A percentile compares a stretch with the other conserved stretches of the same genome.
Conservation (phyloP, 2,888 invertebrate genomes). For the Ceriagrion tenellum region DNA sequence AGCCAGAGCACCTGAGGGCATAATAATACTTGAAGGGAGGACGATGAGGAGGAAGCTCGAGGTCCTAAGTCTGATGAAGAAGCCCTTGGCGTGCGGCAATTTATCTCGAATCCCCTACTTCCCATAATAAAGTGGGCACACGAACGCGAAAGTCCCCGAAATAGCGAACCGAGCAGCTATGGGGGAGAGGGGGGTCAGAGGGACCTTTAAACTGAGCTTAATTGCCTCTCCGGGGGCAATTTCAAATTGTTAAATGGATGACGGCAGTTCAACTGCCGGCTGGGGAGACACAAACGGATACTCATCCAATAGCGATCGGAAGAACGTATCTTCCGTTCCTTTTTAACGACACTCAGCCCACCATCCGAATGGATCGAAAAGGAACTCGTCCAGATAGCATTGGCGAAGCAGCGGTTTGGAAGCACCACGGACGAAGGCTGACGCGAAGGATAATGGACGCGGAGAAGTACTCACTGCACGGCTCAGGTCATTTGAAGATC, state of each 20-base stretch:
- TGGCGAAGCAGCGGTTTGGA: not conserved
- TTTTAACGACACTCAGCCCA: not conserved
- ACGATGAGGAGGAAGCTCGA: not conserved
- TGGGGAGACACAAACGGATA: not conserved
- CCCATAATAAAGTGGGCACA: slow-evolving; percentile 3
- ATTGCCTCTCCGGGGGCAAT: not conserved
- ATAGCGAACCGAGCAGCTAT: not conserved
- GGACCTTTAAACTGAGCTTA: not conserved
- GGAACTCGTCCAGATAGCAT: not conserved
- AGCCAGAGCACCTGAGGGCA: not conserved
- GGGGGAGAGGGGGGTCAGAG: not conserved
- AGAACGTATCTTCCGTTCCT: not conserved
- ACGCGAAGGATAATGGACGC: too few relatives aligned
- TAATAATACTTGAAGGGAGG: not conserved
- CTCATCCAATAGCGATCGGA: not conserved
- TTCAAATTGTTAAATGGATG: not conserved
- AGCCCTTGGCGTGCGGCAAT: not conserved
- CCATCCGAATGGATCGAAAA: not conserved
- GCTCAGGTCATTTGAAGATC: too few relatives aligned
- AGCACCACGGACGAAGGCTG: too few relatives aligned
- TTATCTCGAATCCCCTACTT: not conserved
- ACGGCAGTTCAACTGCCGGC: not conserved
- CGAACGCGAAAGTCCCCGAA: not conserved
- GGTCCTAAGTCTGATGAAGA: not conserved
- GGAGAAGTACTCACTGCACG: too few relatives aligned